Conservation (phyloP, 2,888 invertebrate genomes). For the Meandrusa payeni region DNA sequence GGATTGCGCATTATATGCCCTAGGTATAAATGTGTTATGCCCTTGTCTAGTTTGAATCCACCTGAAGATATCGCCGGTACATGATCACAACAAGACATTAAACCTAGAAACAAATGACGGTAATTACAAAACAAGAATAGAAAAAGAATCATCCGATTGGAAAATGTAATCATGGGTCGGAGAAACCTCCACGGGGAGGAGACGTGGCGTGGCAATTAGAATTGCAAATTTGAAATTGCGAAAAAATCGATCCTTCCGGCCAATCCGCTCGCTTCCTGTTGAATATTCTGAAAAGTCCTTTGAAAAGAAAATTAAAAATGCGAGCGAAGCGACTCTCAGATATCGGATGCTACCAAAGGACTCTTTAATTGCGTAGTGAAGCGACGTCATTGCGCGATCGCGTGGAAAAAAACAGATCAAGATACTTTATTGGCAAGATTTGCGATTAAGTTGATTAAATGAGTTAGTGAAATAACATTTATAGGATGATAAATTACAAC, state of each 20-base stretch:
- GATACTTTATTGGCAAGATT: neutral
- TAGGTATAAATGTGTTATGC: too few species aligned
- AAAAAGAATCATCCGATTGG: constrained; percentile 24
- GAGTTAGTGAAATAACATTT: neutral
- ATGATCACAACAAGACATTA: too few species aligned
- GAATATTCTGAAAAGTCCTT: constrained; percentile 39
- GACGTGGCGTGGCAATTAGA: constrained; percentile 31
- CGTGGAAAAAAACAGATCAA: constrained; percentile 6
- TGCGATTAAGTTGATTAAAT: neutral
- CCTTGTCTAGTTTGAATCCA: too few species aligned
- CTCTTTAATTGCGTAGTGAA: constrained; percentile 33
- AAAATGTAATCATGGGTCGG: constrained; percentile 30
- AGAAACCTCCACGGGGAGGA: constrained; percentile 30
- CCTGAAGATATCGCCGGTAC: too few species aligned
- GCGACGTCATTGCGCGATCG: constrained; percentile 28
- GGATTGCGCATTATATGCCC: too few species aligned
- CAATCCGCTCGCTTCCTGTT: constrained; percentile 45
- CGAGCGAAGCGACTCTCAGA: constrained; percentile 46
- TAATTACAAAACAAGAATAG: too few species aligned
- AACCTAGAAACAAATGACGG: neutral
- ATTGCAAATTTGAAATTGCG: constrained; percentile 40
- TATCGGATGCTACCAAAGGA: constrained; percentile 35
- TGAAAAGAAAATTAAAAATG: constrained; percentile 53
- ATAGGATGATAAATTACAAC: too few species aligned
- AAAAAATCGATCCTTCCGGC: constrained; percentile 68